phyloP scores from a whole-genome alignment of 2,113 vertebrate species.

The Formicarius rufipectus region DNA sequence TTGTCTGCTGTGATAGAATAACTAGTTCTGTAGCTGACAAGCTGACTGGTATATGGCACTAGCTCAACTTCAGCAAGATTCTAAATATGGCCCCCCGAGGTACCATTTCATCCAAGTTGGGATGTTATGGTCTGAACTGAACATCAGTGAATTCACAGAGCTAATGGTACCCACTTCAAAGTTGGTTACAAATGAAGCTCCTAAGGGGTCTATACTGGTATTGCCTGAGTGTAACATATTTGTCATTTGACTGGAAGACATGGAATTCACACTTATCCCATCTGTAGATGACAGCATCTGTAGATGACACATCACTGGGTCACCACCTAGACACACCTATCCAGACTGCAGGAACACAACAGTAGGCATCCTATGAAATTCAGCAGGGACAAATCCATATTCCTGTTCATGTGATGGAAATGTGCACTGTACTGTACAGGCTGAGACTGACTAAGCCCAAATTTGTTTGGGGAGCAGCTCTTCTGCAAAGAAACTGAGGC shows the following conservation, averaged over 20 bases:
- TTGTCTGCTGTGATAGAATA: neutral
- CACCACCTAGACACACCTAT: neutral
- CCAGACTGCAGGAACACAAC: neutral
- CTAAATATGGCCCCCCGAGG: neutral
- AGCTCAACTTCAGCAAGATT: neutral
- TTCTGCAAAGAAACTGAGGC: neutral
- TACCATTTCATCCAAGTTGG: neutral
- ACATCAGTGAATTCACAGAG: neutral
- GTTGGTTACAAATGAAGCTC: neutral
- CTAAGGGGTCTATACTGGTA: neutral
- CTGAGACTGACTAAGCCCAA: neutral
- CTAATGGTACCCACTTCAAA: fast-evolving
- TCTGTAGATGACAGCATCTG: neutral
- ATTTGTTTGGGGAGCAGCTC: neutral
- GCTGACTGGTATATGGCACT: neutral
- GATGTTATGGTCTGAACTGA: neutral
- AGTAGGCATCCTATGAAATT: neutral
- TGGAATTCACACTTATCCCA: neutral
- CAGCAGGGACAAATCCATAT: neutral
- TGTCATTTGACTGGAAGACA: neutral
- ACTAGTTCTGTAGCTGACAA: neutral
- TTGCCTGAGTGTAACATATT: neutral
- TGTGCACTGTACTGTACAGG: neutral
- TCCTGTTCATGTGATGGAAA: neutral
- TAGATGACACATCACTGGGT: neutral